A percentile compares a stretch with the other conserved stretches of the same genome.
Evolutionary conservation across 2,113 vertebrate species (phyloP).

Genomic region (Phylloscopus trochiloides): DNA sequence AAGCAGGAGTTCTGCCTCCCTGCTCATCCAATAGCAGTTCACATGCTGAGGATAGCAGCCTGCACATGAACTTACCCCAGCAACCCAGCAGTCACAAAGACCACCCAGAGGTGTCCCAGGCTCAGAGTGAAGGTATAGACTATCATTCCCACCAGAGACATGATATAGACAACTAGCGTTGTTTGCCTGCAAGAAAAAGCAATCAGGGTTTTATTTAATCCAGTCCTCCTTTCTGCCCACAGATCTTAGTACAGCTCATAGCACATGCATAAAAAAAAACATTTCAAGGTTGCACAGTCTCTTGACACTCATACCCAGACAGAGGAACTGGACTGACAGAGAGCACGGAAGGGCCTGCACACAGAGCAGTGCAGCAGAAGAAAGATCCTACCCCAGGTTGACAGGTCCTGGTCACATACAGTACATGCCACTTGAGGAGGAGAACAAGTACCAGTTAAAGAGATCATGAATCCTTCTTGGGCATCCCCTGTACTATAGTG

Average conservation of each 20-base stretch:
- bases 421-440: background rate
- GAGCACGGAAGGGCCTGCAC: background rate
- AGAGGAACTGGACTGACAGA: background rate
- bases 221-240: background rate
- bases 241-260: background rate
- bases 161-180: conserved; percentile 82
- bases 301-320: background rate
- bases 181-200: conserved; percentile 81
- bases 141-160: conserved; percentile 88
- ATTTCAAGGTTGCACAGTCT: background rate
- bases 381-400: background rate
- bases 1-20: background rate
- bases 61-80: conserved; percentile 82
- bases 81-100: conserved; percentile 86
- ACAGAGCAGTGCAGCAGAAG: background rate
- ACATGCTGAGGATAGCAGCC: background rate
- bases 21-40: background rate
- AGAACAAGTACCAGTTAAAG: background rate
- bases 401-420: background rate
- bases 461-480: background rate
- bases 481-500: background rate
- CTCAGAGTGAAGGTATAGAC: conserved; percentile 84
- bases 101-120: conserved; percentile 86
- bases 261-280: background rate
- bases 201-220: background rate